phyloP scores from a whole-genome alignment of 1,140 invertebrate genomes.

The Coptotermes formosanus region DNA sequence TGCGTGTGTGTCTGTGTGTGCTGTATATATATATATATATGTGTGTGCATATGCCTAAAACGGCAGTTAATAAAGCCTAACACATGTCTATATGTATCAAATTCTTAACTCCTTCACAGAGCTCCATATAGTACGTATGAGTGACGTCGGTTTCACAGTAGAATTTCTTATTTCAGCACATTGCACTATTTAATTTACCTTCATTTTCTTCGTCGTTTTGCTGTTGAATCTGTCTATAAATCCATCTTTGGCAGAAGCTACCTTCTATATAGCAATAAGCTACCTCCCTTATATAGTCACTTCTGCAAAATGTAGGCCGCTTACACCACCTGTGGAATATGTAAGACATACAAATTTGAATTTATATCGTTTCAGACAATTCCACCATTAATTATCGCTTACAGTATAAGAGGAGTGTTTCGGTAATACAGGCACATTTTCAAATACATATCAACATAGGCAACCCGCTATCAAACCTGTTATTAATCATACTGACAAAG shows the following conservation, averaged over 20 bases:
- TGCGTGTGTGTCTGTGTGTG: too few relatives aligned
- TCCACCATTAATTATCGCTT: background rate
- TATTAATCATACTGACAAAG: too few relatives aligned
- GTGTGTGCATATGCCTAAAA: too few relatives aligned
- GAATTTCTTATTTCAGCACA: too few relatives aligned
- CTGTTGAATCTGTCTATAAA: constrained; percentile 49
- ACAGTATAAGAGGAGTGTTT: background rate
- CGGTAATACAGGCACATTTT: background rate
- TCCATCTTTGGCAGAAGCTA: constrained; percentile 74
- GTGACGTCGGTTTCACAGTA: too few relatives aligned
- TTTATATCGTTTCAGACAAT: background rate
- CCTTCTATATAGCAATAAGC: constrained; percentile 82
- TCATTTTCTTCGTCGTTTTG: constrained; percentile 32
- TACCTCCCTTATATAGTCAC: constrained; percentile 71
- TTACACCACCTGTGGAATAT: constrained; percentile 67
- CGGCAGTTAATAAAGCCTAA: too few relatives aligned
- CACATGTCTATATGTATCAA: too few relatives aligned
- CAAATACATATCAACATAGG: background rate
- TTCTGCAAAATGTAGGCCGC: constrained; percentile 68
- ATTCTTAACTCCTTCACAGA: too few relatives aligned
- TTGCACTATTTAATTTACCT: background rate
- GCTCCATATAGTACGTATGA: too few relatives aligned
- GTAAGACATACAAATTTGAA: background rate
- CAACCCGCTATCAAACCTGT: too few relatives aligned
- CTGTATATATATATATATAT: too few relatives aligned